These are phyloP conservation scores for Hippopotamus amphibius DNA, from an alignment of 2,113 vertebrate species.

Conservation along the genomic window DNA sequence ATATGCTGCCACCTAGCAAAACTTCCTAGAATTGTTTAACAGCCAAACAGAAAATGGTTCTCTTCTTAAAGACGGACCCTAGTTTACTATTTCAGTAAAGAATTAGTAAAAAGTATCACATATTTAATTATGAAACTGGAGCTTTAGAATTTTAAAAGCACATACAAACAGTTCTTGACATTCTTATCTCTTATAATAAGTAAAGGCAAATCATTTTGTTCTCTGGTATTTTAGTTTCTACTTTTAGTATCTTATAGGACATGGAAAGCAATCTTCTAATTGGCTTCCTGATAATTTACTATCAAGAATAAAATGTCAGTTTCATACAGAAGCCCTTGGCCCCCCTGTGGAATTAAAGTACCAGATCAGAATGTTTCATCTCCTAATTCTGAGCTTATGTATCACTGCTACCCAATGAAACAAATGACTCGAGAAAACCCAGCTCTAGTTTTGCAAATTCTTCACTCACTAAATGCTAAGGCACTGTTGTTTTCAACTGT, in stretches of 20 bases:
- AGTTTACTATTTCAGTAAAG: conserved; percentile 13
- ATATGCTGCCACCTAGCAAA: conserved; percentile 87
- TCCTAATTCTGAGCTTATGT: not conserved
- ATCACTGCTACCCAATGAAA: not conserved
- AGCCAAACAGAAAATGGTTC: not conserved
- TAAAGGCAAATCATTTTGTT: not conserved
- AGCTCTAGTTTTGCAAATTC: not conserved
- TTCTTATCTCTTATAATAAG: not conserved
- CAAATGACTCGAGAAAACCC: not conserved
- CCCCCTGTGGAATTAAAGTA: not conserved
- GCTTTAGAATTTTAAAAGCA: conserved; percentile 4
- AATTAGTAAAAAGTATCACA: not conserved
- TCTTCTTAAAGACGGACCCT: not conserved
- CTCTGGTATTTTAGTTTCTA: not conserved
- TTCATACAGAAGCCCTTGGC: not conserved
- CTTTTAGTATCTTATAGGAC: not conserved
- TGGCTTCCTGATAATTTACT: not conserved
- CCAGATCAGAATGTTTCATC: not conserved
- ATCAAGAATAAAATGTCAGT: not conserved
- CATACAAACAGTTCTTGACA: not conserved
- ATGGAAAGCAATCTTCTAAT: not conserved
- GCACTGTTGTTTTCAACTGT: not conserved
- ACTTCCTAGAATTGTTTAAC: conserved; percentile 61
- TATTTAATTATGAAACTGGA: not conserved
- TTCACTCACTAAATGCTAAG: not conserved